Percentiles rank a stretch among this genome's conserved stretches.
These are phyloP conservation scores for Solenodon paradoxus DNA, from an alignment of 2,113 vertebrate species.

Conservation along the genomic window DNA sequence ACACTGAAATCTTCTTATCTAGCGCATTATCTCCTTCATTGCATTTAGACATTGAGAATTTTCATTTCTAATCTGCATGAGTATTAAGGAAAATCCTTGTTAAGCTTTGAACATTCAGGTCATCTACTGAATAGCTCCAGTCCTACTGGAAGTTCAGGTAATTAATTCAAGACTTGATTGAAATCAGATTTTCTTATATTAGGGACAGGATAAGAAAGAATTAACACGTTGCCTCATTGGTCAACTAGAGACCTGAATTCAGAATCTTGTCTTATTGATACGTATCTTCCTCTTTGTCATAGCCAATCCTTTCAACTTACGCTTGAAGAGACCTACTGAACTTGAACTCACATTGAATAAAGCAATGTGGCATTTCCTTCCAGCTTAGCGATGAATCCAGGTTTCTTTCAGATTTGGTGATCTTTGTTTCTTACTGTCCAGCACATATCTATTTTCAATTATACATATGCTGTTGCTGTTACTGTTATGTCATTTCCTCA, in stretches of 20 bases:
- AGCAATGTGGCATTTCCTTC: background rate
- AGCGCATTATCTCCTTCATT: background rate
- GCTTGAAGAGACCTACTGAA: background rate
- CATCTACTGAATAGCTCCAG: background rate
- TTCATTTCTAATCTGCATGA: background rate
- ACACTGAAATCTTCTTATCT: background rate
- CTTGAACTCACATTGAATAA: background rate
- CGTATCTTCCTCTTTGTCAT: background rate
- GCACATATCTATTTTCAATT: background rate
- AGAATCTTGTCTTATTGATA: background rate
- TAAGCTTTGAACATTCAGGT: background rate
- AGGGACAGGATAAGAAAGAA: background rate
- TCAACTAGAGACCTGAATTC: background rate
- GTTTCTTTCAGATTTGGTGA: background rate
- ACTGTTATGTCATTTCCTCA: too few relatives aligned
- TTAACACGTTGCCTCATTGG: background rate
- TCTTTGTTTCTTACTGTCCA: background rate
- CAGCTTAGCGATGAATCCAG: background rate
- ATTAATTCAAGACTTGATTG: background rate
- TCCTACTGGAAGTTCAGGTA: background rate
- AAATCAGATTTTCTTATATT: background rate
- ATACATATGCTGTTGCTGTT: background rate
- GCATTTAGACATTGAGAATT: background rate
- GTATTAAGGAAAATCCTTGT: background rate
- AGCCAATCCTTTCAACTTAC: background rate